Base-by-base conservation (phyloP, 2,888 invertebrate genomes). In the Scaptomyza flava region DNA sequence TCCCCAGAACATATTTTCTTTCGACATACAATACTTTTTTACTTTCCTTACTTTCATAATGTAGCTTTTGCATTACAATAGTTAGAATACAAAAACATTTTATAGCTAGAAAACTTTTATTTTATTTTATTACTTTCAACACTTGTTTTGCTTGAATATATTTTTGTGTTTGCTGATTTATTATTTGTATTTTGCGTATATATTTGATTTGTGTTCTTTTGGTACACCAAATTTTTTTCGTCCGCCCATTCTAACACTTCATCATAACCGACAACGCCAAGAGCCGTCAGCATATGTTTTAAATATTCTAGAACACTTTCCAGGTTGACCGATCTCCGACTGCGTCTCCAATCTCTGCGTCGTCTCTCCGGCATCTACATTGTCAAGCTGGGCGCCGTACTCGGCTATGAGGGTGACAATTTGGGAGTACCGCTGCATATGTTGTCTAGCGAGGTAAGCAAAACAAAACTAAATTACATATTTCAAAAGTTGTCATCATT, bases 301-400 rank as follows among this genome's bases (percentile, higher is more conserved):
- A 84, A 84, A 84, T 84, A 73, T 79, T 88, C 73, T 90, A 92
- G 92, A 91, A 92, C 92, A 73, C 91, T 91, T 92, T 90, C 90
- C 89, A 94, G 96, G 72, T 93, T 97, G 87, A 95, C 95, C 62
- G 96, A 96, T 90, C 93, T 98, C 45, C 94, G 96, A 3, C 93
- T 96, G 60, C 94, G 96, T 53, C 93, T 98, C 65, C 96, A 96
- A 90, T 96, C 96, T 5, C 93, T 98, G 62, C 95, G 96, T 87
- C 94, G 96, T 89, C 94, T 98, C 73, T 96, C 96, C 34, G 95
- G 95, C 69, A 95, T 96, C 87, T 97, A 97, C 91, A 95, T 96
- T 43, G 93, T 96, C 64, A 96, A 96, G 92, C 93, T 97, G 77
- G 96, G 96, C 69, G 95, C 96, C 0, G 96, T 96, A 1, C 93